Conservation (phyloP, 2,888 invertebrate genomes). For the Agriopis aurantiaria region DNA sequence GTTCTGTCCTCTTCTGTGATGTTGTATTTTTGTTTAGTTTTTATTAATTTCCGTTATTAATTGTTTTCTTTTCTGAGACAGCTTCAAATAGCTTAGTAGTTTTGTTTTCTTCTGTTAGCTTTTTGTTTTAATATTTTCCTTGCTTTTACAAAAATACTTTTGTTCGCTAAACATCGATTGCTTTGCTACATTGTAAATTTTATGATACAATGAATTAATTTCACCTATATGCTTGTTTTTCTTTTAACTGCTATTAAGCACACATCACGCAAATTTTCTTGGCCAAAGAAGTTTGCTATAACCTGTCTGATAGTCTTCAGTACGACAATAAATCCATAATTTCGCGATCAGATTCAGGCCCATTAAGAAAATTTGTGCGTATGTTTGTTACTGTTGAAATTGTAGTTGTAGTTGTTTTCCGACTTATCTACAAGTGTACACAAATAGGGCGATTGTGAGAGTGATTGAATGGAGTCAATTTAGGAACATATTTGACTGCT, state of each 20-base stretch:
- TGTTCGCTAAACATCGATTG: neutral
- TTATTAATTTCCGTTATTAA: slow-evolving; percentile 18
- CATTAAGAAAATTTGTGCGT: neutral
- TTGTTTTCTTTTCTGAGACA: slow-evolving; percentile 1
- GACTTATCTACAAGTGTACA: neutral
- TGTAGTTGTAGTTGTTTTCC: neutral
- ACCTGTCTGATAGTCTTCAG: too few relatives aligned
- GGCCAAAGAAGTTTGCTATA: neutral
- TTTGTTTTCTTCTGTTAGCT: neutral
- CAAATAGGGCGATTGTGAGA: neutral
- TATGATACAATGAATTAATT: neutral
- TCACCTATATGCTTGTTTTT: neutral
- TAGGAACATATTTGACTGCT: too few relatives aligned
- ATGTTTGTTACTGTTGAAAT: neutral
- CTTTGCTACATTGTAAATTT: neutral
- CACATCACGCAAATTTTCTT: neutral
- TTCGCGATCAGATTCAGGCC: neutral
- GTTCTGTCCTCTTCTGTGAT: slow-evolving; percentile 16
- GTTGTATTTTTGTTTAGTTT: slow-evolving; percentile 20
- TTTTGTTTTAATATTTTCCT: neutral
- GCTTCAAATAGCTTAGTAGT: neutral
- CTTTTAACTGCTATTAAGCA: neutral
- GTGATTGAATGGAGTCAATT: too few relatives aligned
- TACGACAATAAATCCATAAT: neutral
- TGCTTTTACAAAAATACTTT: neutral